These are phyloP conservation scores for Drosophila infuscata DNA, from an alignment of 2,888 invertebrate genomes.

Conservation along the genomic window DNA sequence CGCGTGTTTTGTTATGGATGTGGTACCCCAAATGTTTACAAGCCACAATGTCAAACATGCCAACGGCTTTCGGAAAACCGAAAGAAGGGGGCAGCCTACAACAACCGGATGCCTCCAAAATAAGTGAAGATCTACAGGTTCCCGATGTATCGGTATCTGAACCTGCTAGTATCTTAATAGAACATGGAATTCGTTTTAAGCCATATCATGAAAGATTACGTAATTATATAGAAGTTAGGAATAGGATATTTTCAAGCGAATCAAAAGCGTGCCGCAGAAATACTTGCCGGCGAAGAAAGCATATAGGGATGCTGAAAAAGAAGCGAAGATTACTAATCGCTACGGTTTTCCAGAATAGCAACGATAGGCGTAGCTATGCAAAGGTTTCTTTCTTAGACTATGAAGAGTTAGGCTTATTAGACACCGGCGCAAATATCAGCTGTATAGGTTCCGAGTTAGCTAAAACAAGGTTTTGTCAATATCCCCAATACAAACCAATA, in stretches of 20 bases:
- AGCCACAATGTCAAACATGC: background rate
- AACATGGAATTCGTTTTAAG: too few species aligned
- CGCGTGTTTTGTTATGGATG: background rate
- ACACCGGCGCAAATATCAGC: background rate
- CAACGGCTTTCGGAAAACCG: background rate
- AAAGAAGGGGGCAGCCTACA: background rate
- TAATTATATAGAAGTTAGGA: too few species aligned
- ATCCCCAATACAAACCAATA: background rate
- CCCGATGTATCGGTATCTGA: too few species aligned
- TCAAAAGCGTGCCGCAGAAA: background rate
- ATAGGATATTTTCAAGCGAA: too few species aligned
- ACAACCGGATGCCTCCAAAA: background rate
- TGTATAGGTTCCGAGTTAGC: background rate
- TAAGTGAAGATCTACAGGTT: background rate
- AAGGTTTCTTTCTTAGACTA: background rate
- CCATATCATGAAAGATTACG: too few species aligned
- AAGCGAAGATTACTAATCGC: background rate
- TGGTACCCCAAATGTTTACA: background rate
- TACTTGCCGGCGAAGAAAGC: background rate
- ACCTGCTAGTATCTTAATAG: too few species aligned
- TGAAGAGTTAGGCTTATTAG: background rate
- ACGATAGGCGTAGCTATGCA: background rate
- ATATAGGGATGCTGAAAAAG: background rate
- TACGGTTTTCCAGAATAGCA: background rate
- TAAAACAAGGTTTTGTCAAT: background rate